Evolutionary conservation across 2,888 invertebrate genomes (phyloP).

Genomic region (Heliconius charithonia): DNA sequence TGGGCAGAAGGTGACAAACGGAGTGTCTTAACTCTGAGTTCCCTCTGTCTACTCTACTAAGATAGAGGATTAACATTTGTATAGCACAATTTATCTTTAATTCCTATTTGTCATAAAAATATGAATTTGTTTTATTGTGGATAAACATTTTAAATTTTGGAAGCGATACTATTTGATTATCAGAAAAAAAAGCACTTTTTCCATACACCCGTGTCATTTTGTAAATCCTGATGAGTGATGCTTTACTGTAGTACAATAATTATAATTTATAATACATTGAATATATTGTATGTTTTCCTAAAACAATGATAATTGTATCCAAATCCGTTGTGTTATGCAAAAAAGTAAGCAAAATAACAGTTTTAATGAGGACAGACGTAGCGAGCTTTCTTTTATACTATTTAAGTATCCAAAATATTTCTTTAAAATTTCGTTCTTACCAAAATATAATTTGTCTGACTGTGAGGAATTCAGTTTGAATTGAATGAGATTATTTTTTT

Average conservation of each 20-base stretch:
- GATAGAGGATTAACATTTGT: too few relatives aligned
- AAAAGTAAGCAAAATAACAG: neutral
- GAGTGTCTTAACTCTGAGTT: too few relatives aligned
- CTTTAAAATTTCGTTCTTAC: neutral
- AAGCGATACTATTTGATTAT: neutral
- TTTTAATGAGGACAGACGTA: slow-evolving; percentile 14
- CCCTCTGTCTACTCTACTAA: too few relatives aligned
- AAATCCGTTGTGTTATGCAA: neutral
- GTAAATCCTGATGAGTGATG: too few relatives aligned
- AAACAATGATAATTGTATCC: neutral
- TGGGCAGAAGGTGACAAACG: too few relatives aligned
- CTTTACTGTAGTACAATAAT: neutral
- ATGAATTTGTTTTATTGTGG: too few relatives aligned
- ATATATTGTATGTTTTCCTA: neutral
- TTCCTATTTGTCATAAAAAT: too few relatives aligned
- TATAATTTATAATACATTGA: neutral
- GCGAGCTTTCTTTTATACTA: slow-evolving; percentile 1
- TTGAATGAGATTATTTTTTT: neutral
- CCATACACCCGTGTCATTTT: too few relatives aligned
- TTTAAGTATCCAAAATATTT: neutral
- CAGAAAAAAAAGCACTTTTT: neutral
- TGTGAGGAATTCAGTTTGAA: neutral
- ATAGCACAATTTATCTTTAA: too few relatives aligned
- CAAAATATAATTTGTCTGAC: neutral
- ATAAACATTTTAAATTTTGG: too few relatives aligned